These are phyloP conservation scores for Ophion costatus DNA, from an alignment of 2,888 invertebrate species.

Conservation along the genomic window DNA sequence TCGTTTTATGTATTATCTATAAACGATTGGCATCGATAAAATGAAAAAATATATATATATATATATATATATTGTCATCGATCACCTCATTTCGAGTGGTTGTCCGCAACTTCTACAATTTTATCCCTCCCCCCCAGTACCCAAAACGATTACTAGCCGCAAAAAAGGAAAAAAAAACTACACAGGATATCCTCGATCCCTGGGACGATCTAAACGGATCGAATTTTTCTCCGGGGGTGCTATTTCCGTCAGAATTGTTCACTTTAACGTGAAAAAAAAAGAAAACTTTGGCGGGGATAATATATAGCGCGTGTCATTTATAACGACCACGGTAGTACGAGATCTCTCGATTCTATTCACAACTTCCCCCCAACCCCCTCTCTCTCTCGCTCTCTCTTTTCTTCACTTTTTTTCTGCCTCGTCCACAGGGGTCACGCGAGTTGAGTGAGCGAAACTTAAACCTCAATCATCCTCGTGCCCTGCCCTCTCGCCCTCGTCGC, in stretches of 20 bases:
- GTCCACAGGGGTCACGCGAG: conserved; percentile 60
- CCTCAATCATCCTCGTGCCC: conserved; percentile 75
- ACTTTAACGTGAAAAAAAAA: conserved; percentile 47
- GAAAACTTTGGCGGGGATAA: conserved; percentile 7
- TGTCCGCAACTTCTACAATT: background rate
- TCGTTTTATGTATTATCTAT: too few species aligned
- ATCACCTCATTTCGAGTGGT: background rate
- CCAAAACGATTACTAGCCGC: background rate
- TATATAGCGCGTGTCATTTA: conserved; percentile 66
- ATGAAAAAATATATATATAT: too few species aligned
- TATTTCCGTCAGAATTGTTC: conserved; percentile 61
- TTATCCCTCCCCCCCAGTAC: background rate
- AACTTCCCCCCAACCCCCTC: conserved; percentile 50
- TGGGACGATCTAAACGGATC: conserved; percentile 37
- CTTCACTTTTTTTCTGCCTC: conserved; percentile 54
- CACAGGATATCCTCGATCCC: background rate
- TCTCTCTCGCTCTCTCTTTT: conserved; percentile 53
- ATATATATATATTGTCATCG: too few species aligned
- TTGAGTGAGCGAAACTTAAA: conserved; percentile 78
- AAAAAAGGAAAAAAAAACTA: background rate
- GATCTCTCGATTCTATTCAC: conserved; percentile 44
- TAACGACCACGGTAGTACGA: conserved; percentile 24
- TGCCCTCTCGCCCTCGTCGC: conserved; percentile 21
- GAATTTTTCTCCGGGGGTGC: conserved; percentile 33
- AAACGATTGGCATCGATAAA: too few species aligned